Base-by-base conservation (phyloP, 2,113 vertebrate genomes). In the Castor canadensis region DNA sequence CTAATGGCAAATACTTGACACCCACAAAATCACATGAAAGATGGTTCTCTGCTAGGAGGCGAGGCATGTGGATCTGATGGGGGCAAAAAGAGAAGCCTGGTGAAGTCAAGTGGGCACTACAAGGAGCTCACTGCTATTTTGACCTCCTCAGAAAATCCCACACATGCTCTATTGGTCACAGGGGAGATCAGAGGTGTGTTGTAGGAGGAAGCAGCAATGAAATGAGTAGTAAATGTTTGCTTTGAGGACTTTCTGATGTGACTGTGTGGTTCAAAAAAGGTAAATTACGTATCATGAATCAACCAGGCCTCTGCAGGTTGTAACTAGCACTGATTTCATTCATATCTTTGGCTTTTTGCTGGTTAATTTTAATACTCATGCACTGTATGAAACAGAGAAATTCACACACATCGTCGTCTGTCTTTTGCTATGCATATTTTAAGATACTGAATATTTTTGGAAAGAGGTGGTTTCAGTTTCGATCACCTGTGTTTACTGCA, bases 221-320 rank as follows among this genome's bases (percentile, higher is more conserved):
- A 58, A 47, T 91, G 67, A 96, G 69, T 58, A 94, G 60, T 80
- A 71, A 82, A 64, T 87, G 77, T 90, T 92, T 95, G 92, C 89
- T 94, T 49, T 93, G 95, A 89, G 85, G 69, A 73, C 77, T 58
- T 96, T 92, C 67, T 82, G 76, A 7, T 89, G 71, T 93, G 84
- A 91, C 22, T 26, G 54, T 2, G 10, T 67, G 72, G 80, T 81
- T 88, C 79, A 79, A 86, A 79, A 88, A 80, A 35, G 38, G 47
- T 64, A 80, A 20, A 45, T 84, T 82, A 94, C 47, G 26, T 35
- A 30, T 38, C 30, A 69, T 4, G 2, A 84, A 45, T 62, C 75
- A 67, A 38, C 43, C 35, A 76, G 19, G 38, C 32, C 40, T 87
- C 62, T 62, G 19, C 9, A 83, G 9, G 35, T 93, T 81, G 47